Percentiles rank a stretch among this genome's conserved stretches.
Conservation (phyloP, 2,888 invertebrate species). For the Chrysolina americana region DNA sequence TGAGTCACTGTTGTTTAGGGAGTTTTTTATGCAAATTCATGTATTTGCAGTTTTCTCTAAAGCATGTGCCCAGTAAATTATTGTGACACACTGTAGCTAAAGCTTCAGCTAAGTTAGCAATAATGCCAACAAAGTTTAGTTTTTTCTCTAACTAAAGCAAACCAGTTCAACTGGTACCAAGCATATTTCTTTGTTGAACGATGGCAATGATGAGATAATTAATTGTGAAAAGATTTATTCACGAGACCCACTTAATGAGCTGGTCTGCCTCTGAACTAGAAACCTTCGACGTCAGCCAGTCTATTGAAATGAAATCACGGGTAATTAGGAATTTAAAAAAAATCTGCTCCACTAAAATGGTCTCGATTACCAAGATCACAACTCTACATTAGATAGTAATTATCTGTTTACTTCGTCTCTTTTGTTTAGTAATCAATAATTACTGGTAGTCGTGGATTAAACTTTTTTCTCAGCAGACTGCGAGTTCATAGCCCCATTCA, state of each 20-base stretch:
- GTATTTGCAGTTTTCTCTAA: too few relatives aligned
- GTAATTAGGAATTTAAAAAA: not conserved
- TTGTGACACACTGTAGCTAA: too few relatives aligned
- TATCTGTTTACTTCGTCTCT: not conserved
- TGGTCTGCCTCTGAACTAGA: not conserved
- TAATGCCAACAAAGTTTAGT: too few relatives aligned
- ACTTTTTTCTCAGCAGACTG: not conserved
- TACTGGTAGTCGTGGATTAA: not conserved
- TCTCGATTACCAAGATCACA: not conserved
- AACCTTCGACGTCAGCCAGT: not conserved
- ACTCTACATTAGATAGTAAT: not conserved
- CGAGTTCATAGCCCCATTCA: not conserved
- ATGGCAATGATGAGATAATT: too few relatives aligned
- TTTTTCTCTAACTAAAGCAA: too few relatives aligned
- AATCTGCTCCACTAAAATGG: not conserved
- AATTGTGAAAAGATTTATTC: too few relatives aligned
- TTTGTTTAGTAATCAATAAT: not conserved
- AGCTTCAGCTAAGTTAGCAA: too few relatives aligned
- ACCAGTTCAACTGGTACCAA: too few relatives aligned
- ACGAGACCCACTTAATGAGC: not conserved
- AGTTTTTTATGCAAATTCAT: too few relatives aligned
- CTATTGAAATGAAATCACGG: not conserved
- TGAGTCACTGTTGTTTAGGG: too few relatives aligned
- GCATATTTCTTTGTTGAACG: too few relatives aligned
- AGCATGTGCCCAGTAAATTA: too few relatives aligned